Base-by-base conservation (phyloP, 2,888 invertebrate species). In the Schrankia costaestrigalis region DNA sequence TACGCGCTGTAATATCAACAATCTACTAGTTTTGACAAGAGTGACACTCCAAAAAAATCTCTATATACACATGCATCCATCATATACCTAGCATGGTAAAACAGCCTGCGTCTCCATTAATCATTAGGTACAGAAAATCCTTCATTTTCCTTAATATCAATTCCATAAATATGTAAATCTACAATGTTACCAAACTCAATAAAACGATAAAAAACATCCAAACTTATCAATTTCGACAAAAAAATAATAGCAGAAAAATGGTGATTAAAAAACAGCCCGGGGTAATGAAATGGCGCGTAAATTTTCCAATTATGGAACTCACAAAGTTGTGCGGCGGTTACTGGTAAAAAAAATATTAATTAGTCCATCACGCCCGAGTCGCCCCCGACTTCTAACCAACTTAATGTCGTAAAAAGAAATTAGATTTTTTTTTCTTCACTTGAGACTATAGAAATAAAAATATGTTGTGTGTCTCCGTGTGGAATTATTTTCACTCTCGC, bases 261-360 rank as follows among this genome's bases (percentile, higher is more conserved):
- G 66, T 72, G 63, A 75, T 77, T 78, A 71, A 73, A 71, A 70
- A 63, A 63, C 65, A 46, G 57, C 71, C 57, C 44, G 50, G 61
- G 59, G 73, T 74, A 76, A 81, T 79, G 72, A 82, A 79, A 76
- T 56, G 65, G 58, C 55, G 63, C 66, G 72, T 77, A 77, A 82
- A 81, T 80, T 79, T 65, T 47, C 54, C 66, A 78, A 80, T 83
- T 81, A 77, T 70, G 72, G 73, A 78, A 69, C 75, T 71, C 72
- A 67, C 67, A 65, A 64, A 58, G 69, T 63, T 65, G 60, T 56
- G 32, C 14, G 35, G 35, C 35, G 47, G 41, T 43, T 70, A 66
- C 56, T 66, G 54, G 59, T 68, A 69, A 71, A 71, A 72, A 82
- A 79, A 80, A 83, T 83, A 77, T 78, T 82, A 83, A 82, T 84